These are phyloP conservation scores for Garrulus glandarius DNA, from an alignment of 2,797 vertebrate genomes.

Conservation along the genomic window DNA sequence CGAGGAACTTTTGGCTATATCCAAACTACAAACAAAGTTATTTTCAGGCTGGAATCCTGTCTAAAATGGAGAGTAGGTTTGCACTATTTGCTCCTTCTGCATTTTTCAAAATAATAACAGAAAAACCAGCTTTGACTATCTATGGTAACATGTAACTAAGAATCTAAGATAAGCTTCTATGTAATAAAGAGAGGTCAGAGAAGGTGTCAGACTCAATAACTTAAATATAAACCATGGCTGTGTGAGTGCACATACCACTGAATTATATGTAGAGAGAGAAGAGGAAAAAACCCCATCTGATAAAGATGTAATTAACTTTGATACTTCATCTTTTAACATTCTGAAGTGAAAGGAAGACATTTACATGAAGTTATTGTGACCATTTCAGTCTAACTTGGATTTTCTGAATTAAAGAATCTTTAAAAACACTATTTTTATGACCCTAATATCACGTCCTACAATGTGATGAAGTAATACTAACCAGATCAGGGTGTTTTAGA, in stretches of 20 bases:
- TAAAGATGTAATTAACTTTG: neutral
- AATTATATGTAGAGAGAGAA: neutral
- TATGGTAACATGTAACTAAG: neutral
- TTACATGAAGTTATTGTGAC: neutral
- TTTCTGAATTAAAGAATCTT: neutral
- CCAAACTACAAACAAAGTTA: neutral
- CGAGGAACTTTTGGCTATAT: neutral
- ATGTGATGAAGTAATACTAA: neutral
- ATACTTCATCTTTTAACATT: neutral
- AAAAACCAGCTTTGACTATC: neutral
- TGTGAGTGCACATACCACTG: neutral
- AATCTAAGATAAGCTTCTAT: neutral
- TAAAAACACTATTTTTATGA: neutral
- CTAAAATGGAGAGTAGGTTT: neutral
- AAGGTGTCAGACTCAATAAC: neutral
- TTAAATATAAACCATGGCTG: neutral
- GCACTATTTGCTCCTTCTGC: neutral
- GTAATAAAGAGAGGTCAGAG: neutral
- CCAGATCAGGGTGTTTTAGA: neutral
- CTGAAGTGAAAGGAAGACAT: neutral
- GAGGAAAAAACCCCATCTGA: neutral
- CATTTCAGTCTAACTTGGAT: neutral
- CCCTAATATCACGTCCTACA: neutral
- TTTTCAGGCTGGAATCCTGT: neutral
- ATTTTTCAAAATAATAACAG: neutral